Conservation (phyloP, 2,888 invertebrate species). For the Drosophila diplacantha region DNA sequence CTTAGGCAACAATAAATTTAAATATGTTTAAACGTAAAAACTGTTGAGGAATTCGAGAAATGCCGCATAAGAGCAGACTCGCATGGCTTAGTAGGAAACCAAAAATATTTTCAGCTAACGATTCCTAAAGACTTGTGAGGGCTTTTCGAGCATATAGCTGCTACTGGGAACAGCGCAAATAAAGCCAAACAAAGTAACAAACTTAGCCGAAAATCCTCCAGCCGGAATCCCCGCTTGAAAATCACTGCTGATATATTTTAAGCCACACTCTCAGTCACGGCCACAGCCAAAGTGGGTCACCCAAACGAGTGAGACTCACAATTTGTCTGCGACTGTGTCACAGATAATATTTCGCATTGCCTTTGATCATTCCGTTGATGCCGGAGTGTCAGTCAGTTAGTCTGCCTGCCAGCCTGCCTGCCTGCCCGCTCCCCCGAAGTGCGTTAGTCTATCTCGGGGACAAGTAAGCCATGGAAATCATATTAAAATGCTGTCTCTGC, state of each 20-base stretch:
- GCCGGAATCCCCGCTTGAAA: background rate
- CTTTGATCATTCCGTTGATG: slow-evolving; percentile 37
- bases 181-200: slow-evolving; percentile 7
- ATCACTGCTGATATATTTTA: slow-evolving; percentile 18
- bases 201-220: slow-evolving; percentile 6
- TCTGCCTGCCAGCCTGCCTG: slow-evolving; percentile 1
- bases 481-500: slow-evolving; percentile 70
- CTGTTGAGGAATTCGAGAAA: background rate
- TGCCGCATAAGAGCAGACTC: background rate
- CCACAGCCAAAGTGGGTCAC: slow-evolving; percentile 22
- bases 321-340: slow-evolving; percentile 28
- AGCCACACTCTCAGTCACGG: slow-evolving; percentile 15
- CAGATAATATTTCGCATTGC: slow-evolving; percentile 31
- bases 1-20: background rate
- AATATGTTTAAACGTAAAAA: background rate
- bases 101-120: background rate
- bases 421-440: slow-evolving; percentile 25
- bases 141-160: background rate
- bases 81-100: background rate
- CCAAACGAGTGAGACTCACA: slow-evolving; percentile 17
- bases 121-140: background rate
- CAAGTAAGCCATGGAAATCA: slow-evolving; percentile 65
- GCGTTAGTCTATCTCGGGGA: slow-evolving; percentile 22
- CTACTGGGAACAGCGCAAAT: background rate
- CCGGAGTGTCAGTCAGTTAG: slow-evolving; percentile 40